Percentiles rank a stretch among this genome's conserved stretches.
These are phyloP conservation scores for Clarias fuscus DNA, from an alignment of 2,797 vertebrate species.

Conservation along the genomic window DNA sequence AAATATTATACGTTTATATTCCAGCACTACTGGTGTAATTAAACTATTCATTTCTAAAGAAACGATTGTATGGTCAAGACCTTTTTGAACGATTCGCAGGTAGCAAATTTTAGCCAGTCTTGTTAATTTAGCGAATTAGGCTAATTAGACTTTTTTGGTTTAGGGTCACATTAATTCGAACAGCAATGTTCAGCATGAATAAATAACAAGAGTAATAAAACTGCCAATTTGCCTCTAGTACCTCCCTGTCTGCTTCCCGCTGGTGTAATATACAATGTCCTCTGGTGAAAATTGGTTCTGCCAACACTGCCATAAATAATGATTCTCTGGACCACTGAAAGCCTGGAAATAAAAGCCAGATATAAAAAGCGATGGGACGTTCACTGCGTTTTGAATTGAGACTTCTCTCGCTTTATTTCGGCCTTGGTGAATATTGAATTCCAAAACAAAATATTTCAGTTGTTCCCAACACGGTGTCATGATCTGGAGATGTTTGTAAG, in stretches of 20 bases:
- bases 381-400: background rate
- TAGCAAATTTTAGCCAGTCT: too few relatives aligned
- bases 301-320: background rate
- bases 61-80: background rate
- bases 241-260: slow-evolving; percentile 1
- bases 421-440: background rate
- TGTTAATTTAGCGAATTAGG: background rate
- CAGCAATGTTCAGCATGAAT: slow-evolving; percentile 8
- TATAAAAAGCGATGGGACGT: background rate
- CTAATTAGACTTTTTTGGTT: background rate
- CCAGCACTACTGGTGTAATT: background rate
- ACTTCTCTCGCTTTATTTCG: background rate
- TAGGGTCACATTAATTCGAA: background rate
- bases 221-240: background rate
- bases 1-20: background rate
- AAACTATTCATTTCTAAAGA: background rate
- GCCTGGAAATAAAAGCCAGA: background rate
- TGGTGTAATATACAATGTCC: slow-evolving; percentile 20
- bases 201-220: slow-evolving; percentile 18
- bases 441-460: background rate
- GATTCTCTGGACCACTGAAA: slow-evolving; percentile 1
- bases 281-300: slow-evolving; percentile 7
- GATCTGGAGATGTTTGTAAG: background rate
- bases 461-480: background rate
- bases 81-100: background rate